These are phyloP conservation scores for Equus przewalskii DNA, from an alignment of 2,113 vertebrate genomes.

Conservation along the genomic window DNA sequence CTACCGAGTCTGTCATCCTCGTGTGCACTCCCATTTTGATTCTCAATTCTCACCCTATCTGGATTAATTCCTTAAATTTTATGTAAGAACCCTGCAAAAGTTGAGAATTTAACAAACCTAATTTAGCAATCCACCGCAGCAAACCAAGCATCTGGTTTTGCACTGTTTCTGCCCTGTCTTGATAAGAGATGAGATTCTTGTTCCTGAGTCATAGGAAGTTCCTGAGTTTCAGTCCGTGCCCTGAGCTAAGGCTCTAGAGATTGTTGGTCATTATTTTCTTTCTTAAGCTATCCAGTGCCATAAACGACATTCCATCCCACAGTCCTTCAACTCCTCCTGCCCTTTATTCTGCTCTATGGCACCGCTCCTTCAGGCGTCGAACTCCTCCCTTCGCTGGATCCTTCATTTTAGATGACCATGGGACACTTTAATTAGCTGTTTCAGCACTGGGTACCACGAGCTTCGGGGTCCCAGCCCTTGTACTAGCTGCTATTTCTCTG, in stretches of 20 bases:
- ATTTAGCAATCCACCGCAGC: background rate
- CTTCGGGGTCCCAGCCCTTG: background rate
- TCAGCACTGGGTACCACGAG: background rate
- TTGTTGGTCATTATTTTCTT: conserved; percentile 32
- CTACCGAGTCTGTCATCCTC: background rate
- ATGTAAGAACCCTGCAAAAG: background rate
- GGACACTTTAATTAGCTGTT: background rate
- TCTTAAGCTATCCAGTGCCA: background rate
- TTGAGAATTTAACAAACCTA: background rate
- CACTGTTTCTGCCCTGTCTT: background rate
- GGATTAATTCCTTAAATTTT: background rate
- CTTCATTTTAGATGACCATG: background rate
- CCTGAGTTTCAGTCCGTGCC: background rate
- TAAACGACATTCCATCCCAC: background rate
- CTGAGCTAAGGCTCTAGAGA: background rate
- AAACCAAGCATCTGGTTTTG: background rate
- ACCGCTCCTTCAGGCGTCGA: background rate
- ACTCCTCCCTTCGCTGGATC: background rate
- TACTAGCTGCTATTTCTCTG: background rate
- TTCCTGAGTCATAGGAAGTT: background rate
- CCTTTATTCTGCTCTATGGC: background rate
- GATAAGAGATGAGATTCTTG: background rate
- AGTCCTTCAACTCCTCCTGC: background rate
- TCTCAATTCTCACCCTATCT: background rate
- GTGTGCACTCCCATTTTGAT: background rate